phyloP scores from a whole-genome alignment of 2,888 invertebrate genomes.

The Macropis europaea region DNA sequence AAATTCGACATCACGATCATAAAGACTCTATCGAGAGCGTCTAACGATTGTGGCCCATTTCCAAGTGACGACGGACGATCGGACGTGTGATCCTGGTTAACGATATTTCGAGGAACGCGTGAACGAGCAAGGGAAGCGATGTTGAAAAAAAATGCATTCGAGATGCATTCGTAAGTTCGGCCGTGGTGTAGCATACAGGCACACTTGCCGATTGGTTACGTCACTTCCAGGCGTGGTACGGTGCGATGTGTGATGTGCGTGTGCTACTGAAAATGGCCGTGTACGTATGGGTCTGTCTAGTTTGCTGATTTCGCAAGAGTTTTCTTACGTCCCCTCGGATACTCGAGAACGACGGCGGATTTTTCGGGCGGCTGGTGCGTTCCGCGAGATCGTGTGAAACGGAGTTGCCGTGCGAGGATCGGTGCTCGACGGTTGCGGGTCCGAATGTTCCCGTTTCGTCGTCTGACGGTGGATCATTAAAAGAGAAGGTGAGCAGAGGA shows the following conservation, averaged over 20 bases:
- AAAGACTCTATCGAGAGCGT: no score
- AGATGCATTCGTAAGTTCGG: constrained; percentile 30
- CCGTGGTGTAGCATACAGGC: constrained; percentile 37
- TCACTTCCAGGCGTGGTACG: constrained; percentile 80
- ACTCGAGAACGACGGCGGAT: constrained; percentile 4
- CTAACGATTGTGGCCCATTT: no score
- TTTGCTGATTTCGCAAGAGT: constrained; percentile 49
- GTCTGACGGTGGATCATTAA: constrained; percentile 46
- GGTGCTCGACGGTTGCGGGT: constrained; percentile 29
- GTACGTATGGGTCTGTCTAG: constrained; percentile 58
- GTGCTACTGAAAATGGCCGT: constrained; percentile 77
- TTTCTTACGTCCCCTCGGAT: constrained; percentile 13
- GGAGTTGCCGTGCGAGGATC: constrained; percentile 9
- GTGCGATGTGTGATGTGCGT: constrained; percentile 65
- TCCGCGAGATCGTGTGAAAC: constrained; percentile 8
- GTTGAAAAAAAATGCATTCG: neutral
- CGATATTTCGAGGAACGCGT: neutral
- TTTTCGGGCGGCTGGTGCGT: neutral
- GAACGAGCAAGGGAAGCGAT: neutral
- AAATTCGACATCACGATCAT: no score
- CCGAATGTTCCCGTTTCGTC: constrained; percentile 42
- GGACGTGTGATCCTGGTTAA: no score
- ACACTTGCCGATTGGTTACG: constrained; percentile 72
- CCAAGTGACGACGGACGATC: no score
- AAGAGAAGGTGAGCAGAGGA: constrained; percentile 62